These are phyloP conservation scores for Notodonta ziczac DNA, from an alignment of 2,888 invertebrate species.

Conservation along the genomic window DNA sequence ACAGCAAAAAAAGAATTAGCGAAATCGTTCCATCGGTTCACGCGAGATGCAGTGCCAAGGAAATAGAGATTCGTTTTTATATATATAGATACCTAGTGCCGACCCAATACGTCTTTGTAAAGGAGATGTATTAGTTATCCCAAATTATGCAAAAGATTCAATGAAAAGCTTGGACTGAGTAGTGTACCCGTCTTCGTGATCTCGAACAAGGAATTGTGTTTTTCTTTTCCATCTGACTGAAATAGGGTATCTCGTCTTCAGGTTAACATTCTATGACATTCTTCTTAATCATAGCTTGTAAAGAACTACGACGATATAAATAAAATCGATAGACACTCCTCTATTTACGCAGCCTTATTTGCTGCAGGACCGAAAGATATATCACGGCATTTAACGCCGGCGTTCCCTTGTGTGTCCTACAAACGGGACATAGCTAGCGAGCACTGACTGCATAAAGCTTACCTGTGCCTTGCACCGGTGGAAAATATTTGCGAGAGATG, in stretches of 20 bases:
- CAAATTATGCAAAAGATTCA: conserved; percentile 35
- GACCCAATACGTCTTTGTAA: no score
- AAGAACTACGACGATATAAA: not conserved
- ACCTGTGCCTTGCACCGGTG: conserved; percentile 41
- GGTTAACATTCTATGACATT: no score
- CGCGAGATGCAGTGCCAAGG: no score
- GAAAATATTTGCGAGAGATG: conserved; percentile 41
- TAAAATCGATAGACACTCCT: not conserved
- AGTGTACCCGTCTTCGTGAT: conserved; percentile 31
- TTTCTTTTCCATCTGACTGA: conserved; percentile 17
- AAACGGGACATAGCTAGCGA: conserved; percentile 31
- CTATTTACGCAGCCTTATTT: conserved; percentile 27
- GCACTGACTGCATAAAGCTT: conserved; percentile 41
- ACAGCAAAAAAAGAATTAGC: no score
- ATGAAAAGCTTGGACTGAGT: conserved; percentile 12
- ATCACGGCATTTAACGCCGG: conserved; percentile 49
- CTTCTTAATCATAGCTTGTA: no score
- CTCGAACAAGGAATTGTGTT: conserved; percentile 39
- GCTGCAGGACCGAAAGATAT: conserved; percentile 49
- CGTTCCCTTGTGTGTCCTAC: conserved; percentile 43
- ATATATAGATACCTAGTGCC: no score
- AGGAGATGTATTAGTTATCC: no score
- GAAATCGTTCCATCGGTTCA: no score
- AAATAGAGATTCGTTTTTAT: no score
- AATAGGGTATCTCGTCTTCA: no score